Base-by-base conservation (phyloP, 2,888 invertebrate genomes). In the Laspeyria flexula region DNA sequence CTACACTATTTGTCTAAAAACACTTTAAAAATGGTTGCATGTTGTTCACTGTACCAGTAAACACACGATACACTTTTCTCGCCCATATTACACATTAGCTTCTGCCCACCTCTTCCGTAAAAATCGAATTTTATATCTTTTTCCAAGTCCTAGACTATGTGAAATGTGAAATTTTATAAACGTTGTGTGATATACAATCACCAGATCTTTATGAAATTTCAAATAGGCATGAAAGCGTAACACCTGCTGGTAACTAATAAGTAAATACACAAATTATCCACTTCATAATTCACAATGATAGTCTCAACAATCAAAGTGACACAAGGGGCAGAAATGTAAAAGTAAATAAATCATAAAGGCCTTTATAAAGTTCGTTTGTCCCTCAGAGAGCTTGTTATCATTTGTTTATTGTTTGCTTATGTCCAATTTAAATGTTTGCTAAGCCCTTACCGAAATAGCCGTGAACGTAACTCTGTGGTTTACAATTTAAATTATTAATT, bases 351-450 rank as follows among this genome's bases (percentile, higher is more conserved):
- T 74, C 62, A 71, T 68, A 76, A 67, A 72, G 71, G 68, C 75
- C 75, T 73, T 78, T 71, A 70, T 70, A 79, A 81, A 84, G 71
- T 78, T 75, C 58, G 65, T 65, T 47, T 64, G 73, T 70, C 80
- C 86, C 83, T 75, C 60, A 49, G 81, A 80, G 84, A 75, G 73
- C 79, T 83, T 79, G 85, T 87, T 87, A 87, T 83, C 79, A 83
- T 81, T 82, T 86, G 83, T 83, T 82, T 78, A 81, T 76, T 85
- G 79, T 83, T 86, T 86, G 77, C 71, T 47, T 71, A 60, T 73
- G 76, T 73, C 81, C 85, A 87, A 86, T 86, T 88, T 84, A 78
- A 81, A 80, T 85, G 83, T 86, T 86, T 83, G 79, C 63, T 65
- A 71, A 77, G 74, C 77, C 71, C 73, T 71, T 54, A 50, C 58